Evolutionary conservation across 1,140 invertebrate genomes (phyloP).

Genomic region (Meloidogyne exigua): DNA sequence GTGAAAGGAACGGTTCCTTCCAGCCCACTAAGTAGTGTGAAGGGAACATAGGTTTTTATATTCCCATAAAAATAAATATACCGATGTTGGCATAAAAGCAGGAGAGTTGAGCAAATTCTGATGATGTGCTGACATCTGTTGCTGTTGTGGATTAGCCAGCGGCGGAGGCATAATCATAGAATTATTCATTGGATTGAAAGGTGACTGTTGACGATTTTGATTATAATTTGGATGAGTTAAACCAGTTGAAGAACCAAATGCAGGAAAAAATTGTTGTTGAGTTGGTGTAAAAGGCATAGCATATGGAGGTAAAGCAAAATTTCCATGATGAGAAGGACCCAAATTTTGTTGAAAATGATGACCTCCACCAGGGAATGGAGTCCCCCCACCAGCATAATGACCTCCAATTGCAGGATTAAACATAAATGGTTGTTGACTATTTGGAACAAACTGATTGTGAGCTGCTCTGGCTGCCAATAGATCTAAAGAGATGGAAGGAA

Average conservation of each 20-base stretch:
- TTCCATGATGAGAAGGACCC: neutral
- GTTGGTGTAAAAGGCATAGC: neutral
- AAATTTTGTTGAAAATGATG: neutral
- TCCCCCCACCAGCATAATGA: neutral
- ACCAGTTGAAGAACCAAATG: neutral
- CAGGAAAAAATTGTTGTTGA: neutral
- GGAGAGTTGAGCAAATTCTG: conserved; percentile 25
- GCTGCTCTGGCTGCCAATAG: neutral
- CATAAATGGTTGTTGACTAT: neutral
- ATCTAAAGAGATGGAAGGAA: neutral
- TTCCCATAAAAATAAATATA: neutral
- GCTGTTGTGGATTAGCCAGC: conserved; percentile 11
- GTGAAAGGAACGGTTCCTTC: too few relatives aligned
- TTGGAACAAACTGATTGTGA: neutral
- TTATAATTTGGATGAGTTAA: neutral
- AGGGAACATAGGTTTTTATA: too few relatives aligned
- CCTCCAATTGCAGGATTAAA: neutral
- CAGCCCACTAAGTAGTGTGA: too few relatives aligned
- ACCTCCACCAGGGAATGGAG: conserved; percentile 6
- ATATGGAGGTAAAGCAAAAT: conserved; percentile 11
- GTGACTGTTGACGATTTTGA: conserved; percentile 10
- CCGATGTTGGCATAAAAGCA: conserved; percentile 25
- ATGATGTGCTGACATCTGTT: conserved; percentile 5
- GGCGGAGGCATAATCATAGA: conserved; percentile 10
- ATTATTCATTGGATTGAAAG: neutral